Base-by-base conservation (phyloP, 2,888 invertebrate species). In the Agrochola lota region DNA sequence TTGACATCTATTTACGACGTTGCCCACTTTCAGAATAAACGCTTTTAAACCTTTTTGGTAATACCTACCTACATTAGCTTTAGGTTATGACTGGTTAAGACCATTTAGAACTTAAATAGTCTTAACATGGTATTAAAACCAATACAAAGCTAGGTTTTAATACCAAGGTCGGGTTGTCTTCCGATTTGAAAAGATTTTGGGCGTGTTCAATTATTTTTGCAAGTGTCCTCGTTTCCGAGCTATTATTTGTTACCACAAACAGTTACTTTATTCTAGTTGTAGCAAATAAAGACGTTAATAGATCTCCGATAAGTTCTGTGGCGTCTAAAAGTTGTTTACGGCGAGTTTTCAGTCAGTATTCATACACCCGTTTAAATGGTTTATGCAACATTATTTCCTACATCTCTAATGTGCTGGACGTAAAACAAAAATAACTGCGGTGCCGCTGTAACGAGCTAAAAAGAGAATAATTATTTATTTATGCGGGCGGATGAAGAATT, bases 361-460 rank as follows among this genome's bases (percentile, higher is more conserved):
- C 30, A 30, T 30, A 77, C 66, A 68, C n/a, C 23, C 49, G 67
- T 83, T 77, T 26, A 74, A 78, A 68, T 75, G 74, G 73, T 76
- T 71, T 71, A 74, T 71, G 78, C 80, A 85, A 81, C 71, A 74
- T 80, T 68, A 87, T 79, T 80, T 83, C 59, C 71, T 76, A 81
- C 69, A 85, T 84, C 55, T 77, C 43, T 64, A 78, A 81, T 80
- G 71, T 64, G 62, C 30, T 73, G 76, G 49, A 80, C 75, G 60
- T 79, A 71, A 83, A 73, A 74, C 74, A 71, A 78, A 82, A 88
- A 88, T 88, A 82, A 78, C 72, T 64, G 55, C 74, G 82, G 75
- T 76, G 87, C 72, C 74, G 30, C 30, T 63, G 52, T 78, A 75
- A 67, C 80, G 74, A 81, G 79, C 74, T 80, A 46, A 71, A 70